phyloP scores from a whole-genome alignment of 2,888 invertebrate species.

The Dione juno region DNA sequence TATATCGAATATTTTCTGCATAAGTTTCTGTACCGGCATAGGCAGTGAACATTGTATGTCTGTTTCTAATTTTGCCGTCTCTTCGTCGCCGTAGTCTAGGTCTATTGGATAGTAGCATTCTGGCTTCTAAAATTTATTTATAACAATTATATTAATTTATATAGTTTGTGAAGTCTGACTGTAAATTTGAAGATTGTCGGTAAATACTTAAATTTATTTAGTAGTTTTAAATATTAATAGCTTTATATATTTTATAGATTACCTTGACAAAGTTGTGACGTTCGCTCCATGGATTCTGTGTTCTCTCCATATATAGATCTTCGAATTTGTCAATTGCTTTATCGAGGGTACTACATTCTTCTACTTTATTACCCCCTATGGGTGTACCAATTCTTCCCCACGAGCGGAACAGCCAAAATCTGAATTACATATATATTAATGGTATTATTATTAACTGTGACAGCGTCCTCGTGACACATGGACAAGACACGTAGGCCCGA shows the following conservation, averaged over 20 bases:
- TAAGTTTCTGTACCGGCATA: conserved; percentile 90
- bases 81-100: conserved; percentile 90
- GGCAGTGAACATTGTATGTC: conserved; percentile 86
- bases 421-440: conserved; percentile 10
- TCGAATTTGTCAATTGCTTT: conserved; percentile 87
- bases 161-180: background rate
- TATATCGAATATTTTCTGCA: conserved; percentile 95
- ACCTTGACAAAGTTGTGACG: conserved; percentile 86
- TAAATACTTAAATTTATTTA: no score
- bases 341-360: conserved; percentile 69
- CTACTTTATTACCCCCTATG: conserved; percentile 90
- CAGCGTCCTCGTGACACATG: no score
- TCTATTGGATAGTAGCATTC: conserved; percentile 93
- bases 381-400: conserved; percentile 99
- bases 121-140: conserved; percentile 77
- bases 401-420: conserved; percentile 92
- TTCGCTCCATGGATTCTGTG: conserved; percentile 90
- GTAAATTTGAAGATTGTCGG: background rate
- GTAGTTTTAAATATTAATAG: background rate
- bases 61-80: conserved; percentile 76
- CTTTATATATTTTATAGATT: conserved; percentile 12
- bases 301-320: conserved; percentile 88
- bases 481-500: no score
- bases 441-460: background rate
- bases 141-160: background rate